Conservation (phyloP, 2,797 vertebrate species). For the Hippopotamyrus pictus region DNA sequence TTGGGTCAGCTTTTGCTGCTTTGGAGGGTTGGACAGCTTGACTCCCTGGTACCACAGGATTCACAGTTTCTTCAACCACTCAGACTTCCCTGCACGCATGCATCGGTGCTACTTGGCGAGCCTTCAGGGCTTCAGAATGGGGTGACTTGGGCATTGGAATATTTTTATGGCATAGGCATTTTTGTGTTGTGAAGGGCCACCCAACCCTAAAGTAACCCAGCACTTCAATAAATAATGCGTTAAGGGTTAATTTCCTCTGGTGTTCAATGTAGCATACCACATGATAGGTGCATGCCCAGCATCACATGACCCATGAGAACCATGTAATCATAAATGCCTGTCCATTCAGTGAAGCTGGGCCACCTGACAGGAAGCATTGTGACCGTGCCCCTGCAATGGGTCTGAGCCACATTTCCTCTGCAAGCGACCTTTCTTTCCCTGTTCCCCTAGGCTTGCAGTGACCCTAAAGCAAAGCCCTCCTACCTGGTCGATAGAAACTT, state of each 20-base stretch:
- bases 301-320: constrained; percentile 31
- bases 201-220: constrained; percentile 29
- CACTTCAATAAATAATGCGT: background rate
- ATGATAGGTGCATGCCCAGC: constrained; percentile 41
- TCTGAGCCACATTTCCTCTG: background rate
- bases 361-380: constrained; percentile 20
- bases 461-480: constrained; percentile 96
- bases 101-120: background rate
- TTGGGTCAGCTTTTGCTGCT: background rate
- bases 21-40: background rate
- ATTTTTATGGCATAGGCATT: background rate
- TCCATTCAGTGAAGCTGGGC: constrained; percentile 32
- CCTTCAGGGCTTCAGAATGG: background rate
- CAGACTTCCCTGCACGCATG: background rate
- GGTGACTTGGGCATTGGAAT: background rate
- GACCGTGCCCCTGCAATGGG: constrained; percentile 14
- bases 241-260: background rate
- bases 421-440: constrained; percentile 45
- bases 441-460: constrained; percentile 84
- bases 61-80: background rate
- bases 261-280: background rate
- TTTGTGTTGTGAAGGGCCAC: constrained; percentile 28
- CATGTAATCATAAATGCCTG: constrained; percentile 36
- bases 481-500: constrained; percentile 98
- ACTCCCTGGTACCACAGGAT: background rate